These are phyloP conservation scores for Cossypha niveicapilla DNA, from an alignment of 2,797 vertebrate species.

Conservation along the genomic window DNA sequence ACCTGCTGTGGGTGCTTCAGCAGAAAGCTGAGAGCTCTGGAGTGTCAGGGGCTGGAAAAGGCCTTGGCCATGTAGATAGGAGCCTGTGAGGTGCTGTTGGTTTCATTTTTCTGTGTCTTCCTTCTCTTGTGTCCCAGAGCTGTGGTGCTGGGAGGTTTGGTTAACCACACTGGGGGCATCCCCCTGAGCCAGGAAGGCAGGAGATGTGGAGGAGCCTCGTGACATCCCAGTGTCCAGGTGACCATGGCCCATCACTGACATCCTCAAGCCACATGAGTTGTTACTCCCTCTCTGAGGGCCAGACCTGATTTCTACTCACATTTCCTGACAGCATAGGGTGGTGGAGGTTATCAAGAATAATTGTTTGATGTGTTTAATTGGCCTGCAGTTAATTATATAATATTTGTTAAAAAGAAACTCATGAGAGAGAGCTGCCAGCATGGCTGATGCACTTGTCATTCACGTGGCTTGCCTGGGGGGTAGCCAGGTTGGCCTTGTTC, in stretches of 20 bases:
- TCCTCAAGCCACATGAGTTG: background rate
- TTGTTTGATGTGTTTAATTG: background rate
- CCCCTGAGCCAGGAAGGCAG: background rate
- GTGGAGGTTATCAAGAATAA: background rate
- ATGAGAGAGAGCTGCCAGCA: background rate
- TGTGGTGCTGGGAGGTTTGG: background rate
- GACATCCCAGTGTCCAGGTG: background rate
- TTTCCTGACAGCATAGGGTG: background rate
- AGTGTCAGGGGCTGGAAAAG: background rate
- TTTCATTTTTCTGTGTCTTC: background rate
- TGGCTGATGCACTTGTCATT: background rate
- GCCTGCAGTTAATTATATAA: background rate
- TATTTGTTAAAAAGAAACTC: background rate
- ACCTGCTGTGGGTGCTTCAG: background rate
- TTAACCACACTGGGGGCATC: background rate
- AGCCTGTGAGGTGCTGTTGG: background rate
- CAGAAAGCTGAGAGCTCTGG: background rate
- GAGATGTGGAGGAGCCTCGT: background rate
- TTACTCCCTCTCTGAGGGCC: background rate
- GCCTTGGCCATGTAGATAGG: background rate
- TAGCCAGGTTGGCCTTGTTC: slow-evolving; percentile 36
- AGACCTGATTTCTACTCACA: background rate
- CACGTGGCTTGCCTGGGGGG: slow-evolving; percentile 6
- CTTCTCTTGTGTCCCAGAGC: background rate
- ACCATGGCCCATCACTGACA: background rate